Evolutionary conservation across 2,888 invertebrate genomes (phyloP).

Genomic region (Synanthedon vespiformis): DNA sequence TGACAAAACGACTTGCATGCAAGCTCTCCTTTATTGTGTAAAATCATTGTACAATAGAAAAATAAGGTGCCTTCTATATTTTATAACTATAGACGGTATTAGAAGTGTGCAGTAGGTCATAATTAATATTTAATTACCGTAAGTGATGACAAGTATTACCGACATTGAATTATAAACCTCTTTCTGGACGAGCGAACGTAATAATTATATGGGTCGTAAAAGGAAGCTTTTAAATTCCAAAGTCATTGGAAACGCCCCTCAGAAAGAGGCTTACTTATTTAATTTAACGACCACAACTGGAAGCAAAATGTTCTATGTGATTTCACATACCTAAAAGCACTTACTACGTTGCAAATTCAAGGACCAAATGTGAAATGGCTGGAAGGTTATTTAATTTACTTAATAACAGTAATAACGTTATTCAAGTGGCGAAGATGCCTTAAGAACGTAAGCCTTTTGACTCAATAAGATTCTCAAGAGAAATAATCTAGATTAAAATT

Average conservation of each 20-base stretch:
- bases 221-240: conserved; percentile 10
- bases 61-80: too few relatives aligned
- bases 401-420: too few relatives aligned
- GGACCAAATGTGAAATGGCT: background rate
- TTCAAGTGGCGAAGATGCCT: too few relatives aligned
- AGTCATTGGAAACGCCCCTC: conserved; percentile 14
- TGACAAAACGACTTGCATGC: too few relatives aligned
- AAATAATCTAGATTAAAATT: too few relatives aligned
- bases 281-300: background rate
- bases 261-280: background rate
- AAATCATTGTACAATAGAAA: too few relatives aligned
- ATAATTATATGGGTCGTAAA: conserved; percentile 24
- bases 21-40: too few relatives aligned
- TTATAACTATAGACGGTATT: too few relatives aligned
- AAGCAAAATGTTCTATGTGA: background rate
- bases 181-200: conserved; percentile 12
- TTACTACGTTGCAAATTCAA: background rate
- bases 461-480: too few relatives aligned
- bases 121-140: conserved; percentile 40
- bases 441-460: too few relatives aligned
- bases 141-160: conserved; percentile 39
- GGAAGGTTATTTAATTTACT: too few relatives aligned
- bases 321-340: background rate
- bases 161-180: conserved; percentile 32
- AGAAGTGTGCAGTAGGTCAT: background rate